Percentiles rank a stretch among this genome's conserved stretches.
These are phyloP conservation scores for Ctenoplectra terminalis DNA, from an alignment of 1,140 invertebrate species.

Conservation along the genomic window DNA sequence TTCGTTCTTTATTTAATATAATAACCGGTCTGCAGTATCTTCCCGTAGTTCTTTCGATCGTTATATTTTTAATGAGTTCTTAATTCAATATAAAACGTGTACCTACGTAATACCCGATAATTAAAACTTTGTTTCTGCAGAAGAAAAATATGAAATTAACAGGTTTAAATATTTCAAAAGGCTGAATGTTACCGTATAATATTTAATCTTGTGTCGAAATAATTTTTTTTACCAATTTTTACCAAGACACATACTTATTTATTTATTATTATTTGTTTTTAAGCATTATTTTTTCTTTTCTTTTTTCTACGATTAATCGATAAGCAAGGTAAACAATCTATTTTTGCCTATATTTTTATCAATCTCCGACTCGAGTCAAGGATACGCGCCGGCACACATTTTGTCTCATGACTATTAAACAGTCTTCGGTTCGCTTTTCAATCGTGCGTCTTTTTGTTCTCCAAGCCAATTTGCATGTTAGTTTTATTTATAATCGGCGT, in stretches of 20 bases:
- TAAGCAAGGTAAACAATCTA: slow-evolving; percentile 21
- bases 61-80: not conserved
- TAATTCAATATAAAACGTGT: not conserved
- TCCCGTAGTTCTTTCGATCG: not conserved
- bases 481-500: not conserved
- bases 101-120: no score
- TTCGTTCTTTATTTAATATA: not conserved
- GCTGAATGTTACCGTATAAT: not conserved
- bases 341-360: slow-evolving; percentile 33
- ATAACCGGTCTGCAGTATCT: not conserved
- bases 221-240: not conserved
- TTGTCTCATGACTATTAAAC: slow-evolving; percentile 25
- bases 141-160: not conserved
- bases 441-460: not conserved
- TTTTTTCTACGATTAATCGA: not conserved
- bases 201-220: not conserved
- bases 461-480: not conserved
- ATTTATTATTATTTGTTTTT: no score
- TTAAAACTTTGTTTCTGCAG: not conserved
- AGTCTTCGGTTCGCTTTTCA: not conserved
- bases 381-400: not conserved
- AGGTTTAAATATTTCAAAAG: not conserved
- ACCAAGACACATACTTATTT: no score
- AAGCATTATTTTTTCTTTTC: not conserved
- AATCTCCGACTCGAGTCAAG: slow-evolving; percentile 2